Conservation (phyloP, 2,797 vertebrate genomes). For the Vipera ursinii region DNA sequence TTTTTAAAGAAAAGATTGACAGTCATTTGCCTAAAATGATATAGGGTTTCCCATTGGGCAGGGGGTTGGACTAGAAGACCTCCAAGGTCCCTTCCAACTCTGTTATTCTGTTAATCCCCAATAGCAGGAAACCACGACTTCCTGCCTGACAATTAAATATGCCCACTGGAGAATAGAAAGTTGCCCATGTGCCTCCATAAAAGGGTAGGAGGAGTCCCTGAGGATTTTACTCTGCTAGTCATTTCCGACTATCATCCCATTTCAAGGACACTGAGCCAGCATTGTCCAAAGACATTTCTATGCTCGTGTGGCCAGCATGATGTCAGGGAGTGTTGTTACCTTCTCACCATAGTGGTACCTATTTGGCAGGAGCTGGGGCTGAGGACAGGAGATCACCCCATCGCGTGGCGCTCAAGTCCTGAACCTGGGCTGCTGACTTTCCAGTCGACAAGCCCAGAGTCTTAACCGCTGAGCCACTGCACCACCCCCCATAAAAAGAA, state of each 20-base stretch:
- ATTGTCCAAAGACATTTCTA: neutral
- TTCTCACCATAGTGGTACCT: neutral
- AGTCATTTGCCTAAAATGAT: neutral
- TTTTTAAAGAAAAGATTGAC: neutral
- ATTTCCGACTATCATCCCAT: neutral
- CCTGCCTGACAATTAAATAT: neutral
- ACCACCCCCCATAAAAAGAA: neutral
- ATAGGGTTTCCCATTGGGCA: neutral
- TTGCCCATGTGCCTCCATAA: neutral
- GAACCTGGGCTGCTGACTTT: neutral
- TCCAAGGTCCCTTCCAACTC: neutral
- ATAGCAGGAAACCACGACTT: neutral
- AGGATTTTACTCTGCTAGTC: neutral
- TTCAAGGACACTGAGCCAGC: neutral
- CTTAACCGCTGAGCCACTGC: neutral
- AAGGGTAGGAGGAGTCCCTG: neutral
- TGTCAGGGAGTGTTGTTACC: neutral
- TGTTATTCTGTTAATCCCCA: neutral
- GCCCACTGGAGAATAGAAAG: neutral
- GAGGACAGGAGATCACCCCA: neutral
- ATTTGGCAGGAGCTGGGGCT: neutral
- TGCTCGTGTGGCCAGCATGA: neutral
- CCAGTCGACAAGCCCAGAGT: neutral
- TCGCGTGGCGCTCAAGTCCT: neutral
- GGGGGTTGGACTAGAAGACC: neutral